Conservation (phyloP, 2,888 invertebrate genomes). For the Amiota mariae region DNA sequence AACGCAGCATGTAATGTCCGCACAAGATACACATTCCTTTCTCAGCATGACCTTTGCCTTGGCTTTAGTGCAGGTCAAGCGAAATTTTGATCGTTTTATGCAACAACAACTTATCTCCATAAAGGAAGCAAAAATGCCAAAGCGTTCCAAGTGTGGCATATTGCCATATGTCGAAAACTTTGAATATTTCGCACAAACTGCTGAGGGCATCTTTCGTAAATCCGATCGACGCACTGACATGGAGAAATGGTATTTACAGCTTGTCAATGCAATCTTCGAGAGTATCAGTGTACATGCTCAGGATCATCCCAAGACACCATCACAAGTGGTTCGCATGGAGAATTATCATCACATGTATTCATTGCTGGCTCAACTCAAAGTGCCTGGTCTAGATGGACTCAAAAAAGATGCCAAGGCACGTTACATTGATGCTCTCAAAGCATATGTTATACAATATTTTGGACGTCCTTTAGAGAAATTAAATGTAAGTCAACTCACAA, state of each 20-base stretch:
- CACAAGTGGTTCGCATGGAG: conserved; percentile 94
- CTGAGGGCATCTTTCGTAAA: conserved; percentile 90
- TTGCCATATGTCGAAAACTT: conserved; percentile 91
- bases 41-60: conserved; percentile 91
- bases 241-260: conserved; percentile 90
- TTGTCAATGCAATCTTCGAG: conserved; percentile 88
- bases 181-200: conserved; percentile 89
- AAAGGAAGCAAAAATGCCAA: conserved; percentile 81
- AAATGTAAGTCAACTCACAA: conserved; percentile 78
- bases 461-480: conserved; percentile 93
- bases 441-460: conserved; percentile 95
- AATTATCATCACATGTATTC: conserved; percentile 96
- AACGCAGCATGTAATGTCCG: conserved; percentile 93
- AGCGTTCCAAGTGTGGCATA: conserved; percentile 87
- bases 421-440: conserved; percentile 90
- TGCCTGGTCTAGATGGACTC: conserved; percentile 88
- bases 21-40: conserved; percentile 89
- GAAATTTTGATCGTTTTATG: conserved; percentile 94
- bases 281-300: conserved; percentile 84
- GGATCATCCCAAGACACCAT: conserved; percentile 93
- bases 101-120: conserved; percentile 86
- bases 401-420: conserved; percentile 92
- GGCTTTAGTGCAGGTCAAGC: conserved; percentile 88
- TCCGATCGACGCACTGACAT: conserved; percentile 91
- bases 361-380: conserved; percentile 89